Evolutionary conservation across 30 jellyfish, hydroid and myxozoan species (phyloP).

Genomic region (Aurelia aurita): DNA sequence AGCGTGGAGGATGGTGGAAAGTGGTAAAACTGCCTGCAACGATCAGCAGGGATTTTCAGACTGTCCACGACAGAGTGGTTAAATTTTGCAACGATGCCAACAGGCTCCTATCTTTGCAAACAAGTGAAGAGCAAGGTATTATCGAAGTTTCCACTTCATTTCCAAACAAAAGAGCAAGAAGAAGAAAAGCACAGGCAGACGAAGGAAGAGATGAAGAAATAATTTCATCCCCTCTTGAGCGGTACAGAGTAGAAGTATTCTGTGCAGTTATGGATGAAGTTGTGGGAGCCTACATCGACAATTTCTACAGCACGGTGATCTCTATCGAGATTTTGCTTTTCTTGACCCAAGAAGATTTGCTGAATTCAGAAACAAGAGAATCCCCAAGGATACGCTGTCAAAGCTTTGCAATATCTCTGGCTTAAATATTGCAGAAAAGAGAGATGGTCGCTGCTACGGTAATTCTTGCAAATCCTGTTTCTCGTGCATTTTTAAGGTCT

Average conservation of each 20-base stretch:
- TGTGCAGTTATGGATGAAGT: conserved; percentile 2
- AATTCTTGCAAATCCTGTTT: conserved; percentile 51
- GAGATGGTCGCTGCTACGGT: conserved; percentile 3
- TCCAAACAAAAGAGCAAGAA: conserved; percentile 30
- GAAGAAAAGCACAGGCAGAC: neutral
- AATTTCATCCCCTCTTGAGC: neutral
- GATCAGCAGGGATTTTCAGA: conserved; percentile 25
- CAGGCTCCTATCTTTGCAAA: conserved; percentile 1
- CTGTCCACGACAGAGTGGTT: conserved; percentile 21
- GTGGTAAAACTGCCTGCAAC: neutral
- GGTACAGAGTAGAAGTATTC: conserved; percentile 8
- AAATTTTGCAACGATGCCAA: conserved; percentile 13
- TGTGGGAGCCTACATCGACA: neutral
- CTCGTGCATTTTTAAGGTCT: conserved; percentile 11
- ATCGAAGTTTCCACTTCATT: conserved; percentile 41
- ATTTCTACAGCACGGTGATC: conserved; percentile 10
- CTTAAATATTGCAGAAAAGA: neutral
- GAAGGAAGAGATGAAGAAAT: conserved; percentile 8
- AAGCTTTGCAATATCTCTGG: conserved; percentile 30
- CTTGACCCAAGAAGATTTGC: conserved; percentile 12
- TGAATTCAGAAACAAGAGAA: neutral
- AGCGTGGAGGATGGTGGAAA: neutral
- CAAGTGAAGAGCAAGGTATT: conserved; percentile 17
- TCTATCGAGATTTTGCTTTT: conserved; percentile 6
- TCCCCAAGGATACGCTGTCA: neutral